Percentiles rank a stretch among this genome's conserved stretches.
Evolutionary conservation across 2,113 vertebrate species (phyloP).

Genomic region (Calyptommatus sinebrachiatus): DNA sequence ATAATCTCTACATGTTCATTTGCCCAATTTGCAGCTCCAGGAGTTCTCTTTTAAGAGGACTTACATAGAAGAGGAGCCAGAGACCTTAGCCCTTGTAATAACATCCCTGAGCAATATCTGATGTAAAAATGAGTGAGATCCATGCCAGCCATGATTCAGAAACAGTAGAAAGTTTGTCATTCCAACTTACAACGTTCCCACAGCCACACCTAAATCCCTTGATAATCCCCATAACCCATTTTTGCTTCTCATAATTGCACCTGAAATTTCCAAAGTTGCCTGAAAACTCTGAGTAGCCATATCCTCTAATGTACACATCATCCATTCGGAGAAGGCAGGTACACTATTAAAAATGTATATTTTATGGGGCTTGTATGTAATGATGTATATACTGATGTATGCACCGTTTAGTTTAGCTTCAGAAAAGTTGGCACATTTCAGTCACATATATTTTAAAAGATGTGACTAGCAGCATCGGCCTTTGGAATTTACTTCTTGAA

Average conservation of each 20-base stretch:
- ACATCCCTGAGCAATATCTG: background rate
- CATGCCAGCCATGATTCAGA: background rate
- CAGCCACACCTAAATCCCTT: background rate
- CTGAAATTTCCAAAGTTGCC: slow-evolving; percentile 28
- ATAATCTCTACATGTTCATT: background rate
- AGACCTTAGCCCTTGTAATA: background rate
- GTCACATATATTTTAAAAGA: background rate
- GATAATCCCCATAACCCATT: background rate
- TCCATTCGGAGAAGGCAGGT: background rate
- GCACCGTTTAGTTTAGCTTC: background rate
- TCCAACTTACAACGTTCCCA: slow-evolving; percentile 7
- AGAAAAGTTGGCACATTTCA: background rate
- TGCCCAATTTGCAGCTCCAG: background rate
- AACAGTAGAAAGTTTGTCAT: slow-evolving; percentile 18
- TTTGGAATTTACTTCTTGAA: too few species aligned
- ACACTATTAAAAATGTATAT: too few species aligned
- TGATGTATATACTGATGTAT: background rate
- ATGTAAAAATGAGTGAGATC: slow-evolving; percentile 27
- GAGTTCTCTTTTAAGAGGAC: background rate
- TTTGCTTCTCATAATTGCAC: slow-evolving; percentile 9
- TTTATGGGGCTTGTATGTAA: background rate
- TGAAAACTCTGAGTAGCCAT: background rate
- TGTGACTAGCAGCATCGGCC: background rate
- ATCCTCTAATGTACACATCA: background rate
- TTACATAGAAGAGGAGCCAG: background rate